Conservation (phyloP, 1,140 invertebrate species). For the Brachionus koreanus region DNA sequence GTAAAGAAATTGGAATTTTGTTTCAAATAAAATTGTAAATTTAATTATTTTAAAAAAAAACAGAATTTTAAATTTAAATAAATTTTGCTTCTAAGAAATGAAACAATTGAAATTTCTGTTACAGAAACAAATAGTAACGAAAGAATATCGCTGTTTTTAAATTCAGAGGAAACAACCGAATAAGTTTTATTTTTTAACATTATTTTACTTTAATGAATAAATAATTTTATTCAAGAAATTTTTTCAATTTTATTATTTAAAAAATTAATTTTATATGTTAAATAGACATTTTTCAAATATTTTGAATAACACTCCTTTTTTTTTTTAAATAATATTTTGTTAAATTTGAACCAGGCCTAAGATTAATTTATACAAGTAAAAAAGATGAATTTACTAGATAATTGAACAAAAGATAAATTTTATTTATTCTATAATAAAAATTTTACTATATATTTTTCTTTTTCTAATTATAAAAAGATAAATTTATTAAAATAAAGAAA, state of each 20-base stretch:
- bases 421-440: no score
- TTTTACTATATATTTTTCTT: no score
- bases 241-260: background rate
- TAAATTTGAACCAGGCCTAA: no score
- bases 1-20: slow-evolving; percentile 35
- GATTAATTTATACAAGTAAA: no score
- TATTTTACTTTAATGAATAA: slow-evolving; percentile 11
- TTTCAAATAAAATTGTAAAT: slow-evolving; percentile 44
- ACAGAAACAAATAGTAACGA: background rate
- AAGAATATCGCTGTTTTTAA: slow-evolving; percentile 22
- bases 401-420: no score
- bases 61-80: background rate
- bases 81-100: slow-evolving; percentile 2
- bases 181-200: background rate
- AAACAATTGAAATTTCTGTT: slow-evolving; percentile 8
- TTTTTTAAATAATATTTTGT: no score
- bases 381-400: no score
- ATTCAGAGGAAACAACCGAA: slow-evolving; percentile 9
- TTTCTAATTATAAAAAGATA: no score
- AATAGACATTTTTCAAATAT: no score
- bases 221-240: background rate
- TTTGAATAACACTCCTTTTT: no score
- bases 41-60: background rate
- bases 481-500: no score
- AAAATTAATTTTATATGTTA: background rate